These are phyloP conservation scores for Luehdorfia chinensis DNA, from an alignment of 1,140 invertebrate species.

Conservation along the genomic window DNA sequence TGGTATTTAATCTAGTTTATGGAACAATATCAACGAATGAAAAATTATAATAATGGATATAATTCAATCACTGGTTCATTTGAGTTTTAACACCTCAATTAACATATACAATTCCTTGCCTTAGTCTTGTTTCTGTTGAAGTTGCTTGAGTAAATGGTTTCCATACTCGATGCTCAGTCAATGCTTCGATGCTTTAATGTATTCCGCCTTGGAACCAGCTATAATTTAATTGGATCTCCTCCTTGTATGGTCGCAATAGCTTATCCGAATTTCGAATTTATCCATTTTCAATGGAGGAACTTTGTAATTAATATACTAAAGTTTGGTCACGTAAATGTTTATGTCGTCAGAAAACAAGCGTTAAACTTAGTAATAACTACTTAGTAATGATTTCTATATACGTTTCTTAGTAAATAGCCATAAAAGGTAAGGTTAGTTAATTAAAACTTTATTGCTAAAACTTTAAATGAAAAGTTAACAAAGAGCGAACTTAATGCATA, in stretches of 20 bases:
- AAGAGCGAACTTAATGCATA: no score
- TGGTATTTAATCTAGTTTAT: no score
- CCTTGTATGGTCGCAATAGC: slow-evolving; percentile 14
- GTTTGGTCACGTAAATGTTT: slow-evolving; percentile 12
- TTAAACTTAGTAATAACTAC: neutral
- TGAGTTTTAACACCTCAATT: no score
- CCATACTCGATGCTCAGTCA: slow-evolving; percentile 14
- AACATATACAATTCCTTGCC: neutral
- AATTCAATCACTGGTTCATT: no score
- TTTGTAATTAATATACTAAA: slow-evolving; percentile 16
- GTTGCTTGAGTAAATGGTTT: slow-evolving; percentile 13
- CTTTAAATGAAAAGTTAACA: no score
- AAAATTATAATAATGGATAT: no score
- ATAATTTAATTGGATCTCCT: slow-evolving; percentile 17
- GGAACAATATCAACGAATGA: no score
- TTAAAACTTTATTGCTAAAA: no score
- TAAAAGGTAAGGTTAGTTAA: no score
- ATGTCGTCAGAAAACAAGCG: slow-evolving; percentile 6
- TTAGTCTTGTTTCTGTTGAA: slow-evolving; percentile 7
- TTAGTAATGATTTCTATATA: no score
- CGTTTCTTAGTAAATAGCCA: neutral
- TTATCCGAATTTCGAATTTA: slow-evolving; percentile 13
- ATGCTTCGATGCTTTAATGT: slow-evolving; percentile 12
- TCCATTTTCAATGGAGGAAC: slow-evolving; percentile 12
- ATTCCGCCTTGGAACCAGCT: slow-evolving; percentile 16